A percentile compares a stretch with the other conserved stretches of the same genome.
These are phyloP conservation scores for Druon quercuslanigerum DNA, from an alignment of 1,140 invertebrate genomes.

Conservation along the genomic window DNA sequence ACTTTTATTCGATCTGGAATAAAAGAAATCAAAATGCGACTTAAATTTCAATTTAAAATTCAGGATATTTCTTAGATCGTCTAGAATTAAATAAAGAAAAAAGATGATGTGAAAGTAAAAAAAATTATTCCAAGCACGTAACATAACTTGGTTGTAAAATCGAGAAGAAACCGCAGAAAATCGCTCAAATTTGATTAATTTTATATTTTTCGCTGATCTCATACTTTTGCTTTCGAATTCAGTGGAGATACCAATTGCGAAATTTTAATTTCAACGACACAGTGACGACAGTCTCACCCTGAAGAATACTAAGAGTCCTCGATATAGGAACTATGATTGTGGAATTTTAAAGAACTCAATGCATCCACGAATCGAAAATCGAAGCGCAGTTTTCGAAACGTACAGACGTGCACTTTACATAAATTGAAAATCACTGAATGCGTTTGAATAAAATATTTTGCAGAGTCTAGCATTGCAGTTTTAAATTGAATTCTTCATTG, in stretches of 20 bases:
- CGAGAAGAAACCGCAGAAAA: background rate
- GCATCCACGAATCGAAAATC: slow-evolving; percentile 20
- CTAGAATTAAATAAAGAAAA: background rate
- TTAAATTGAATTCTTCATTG: background rate
- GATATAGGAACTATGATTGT: background rate
- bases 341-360: slow-evolving; percentile 16
- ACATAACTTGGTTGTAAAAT: background rate
- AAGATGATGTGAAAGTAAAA: background rate
- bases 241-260: slow-evolving; percentile 8
- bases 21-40: background rate
- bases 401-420: slow-evolving; percentile 7
- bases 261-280: slow-evolving; percentile 21
- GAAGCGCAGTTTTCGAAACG: slow-evolving; percentile 15
- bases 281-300: background rate
- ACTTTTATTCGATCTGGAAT: background rate
- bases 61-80: background rate
- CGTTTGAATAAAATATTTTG: background rate
- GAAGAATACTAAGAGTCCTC: slow-evolving; percentile 17
- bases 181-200: background rate
- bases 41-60: background rate
- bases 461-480: background rate
- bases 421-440: slow-evolving; percentile 2
- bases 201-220: slow-evolving; percentile 21
- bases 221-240: slow-evolving; percentile 29
- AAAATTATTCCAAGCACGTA: background rate